Evolutionary conservation across 2,888 invertebrate genomes (phyloP).

Genomic region (Hypomecis atomaria): DNA sequence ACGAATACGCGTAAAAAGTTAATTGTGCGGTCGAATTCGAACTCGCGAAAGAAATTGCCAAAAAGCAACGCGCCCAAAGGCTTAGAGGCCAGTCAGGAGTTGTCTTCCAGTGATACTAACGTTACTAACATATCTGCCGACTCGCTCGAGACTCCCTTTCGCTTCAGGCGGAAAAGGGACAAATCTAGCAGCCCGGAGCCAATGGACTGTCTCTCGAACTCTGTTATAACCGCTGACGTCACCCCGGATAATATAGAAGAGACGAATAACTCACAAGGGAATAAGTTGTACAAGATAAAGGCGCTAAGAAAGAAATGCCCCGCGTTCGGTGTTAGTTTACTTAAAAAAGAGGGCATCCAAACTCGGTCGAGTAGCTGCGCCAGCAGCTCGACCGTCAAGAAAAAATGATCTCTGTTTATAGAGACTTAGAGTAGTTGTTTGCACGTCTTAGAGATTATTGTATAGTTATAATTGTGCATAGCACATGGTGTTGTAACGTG

Average conservation of each 20-base stretch:
- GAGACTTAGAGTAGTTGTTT: conserved; percentile 48
- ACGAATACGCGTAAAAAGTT: conserved; percentile 70
- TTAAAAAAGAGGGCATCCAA: conserved; percentile 78
- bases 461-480: conserved; percentile 60
- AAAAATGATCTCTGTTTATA: conserved; percentile 76
- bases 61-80: conserved; percentile 65
- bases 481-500: conserved; percentile 53
- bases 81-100: conserved; percentile 70
- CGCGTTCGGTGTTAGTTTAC: conserved; percentile 68
- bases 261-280: conserved; percentile 78
- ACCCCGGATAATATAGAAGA: conserved; percentile 78
- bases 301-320: conserved; percentile 78
- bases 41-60: conserved; percentile 72
- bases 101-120: conserved; percentile 81
- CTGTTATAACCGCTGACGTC: conserved; percentile 74
- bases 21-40: conserved; percentile 75
- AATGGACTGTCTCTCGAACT: conserved; percentile 75
- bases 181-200: conserved; percentile 78
- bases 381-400: conserved; percentile 73
- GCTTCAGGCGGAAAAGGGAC: conserved; percentile 77
- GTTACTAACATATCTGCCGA: conserved; percentile 79
- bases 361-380: conserved; percentile 78
- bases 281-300: conserved; percentile 80
- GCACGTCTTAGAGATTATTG: conserved; percentile 48
- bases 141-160: conserved; percentile 74